phyloP scores from a whole-genome alignment of 2,888 invertebrate species.

The Clostera curtula region DNA sequence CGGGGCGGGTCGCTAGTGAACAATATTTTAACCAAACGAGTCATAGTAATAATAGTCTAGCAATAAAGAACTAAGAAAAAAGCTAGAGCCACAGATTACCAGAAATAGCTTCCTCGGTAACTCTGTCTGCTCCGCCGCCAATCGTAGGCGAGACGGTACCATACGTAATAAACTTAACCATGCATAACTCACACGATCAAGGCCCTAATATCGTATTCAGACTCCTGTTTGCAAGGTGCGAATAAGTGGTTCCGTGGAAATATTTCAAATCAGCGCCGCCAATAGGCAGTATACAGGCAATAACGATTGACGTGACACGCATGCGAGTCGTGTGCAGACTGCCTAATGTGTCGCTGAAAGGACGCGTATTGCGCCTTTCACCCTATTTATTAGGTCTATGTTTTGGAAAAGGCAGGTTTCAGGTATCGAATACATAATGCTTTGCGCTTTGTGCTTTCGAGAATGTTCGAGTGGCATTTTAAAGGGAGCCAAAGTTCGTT shows the following conservation, averaged over 20 bases:
- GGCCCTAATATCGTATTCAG: conserved; percentile 25
- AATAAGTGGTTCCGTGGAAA: conserved; percentile 73
- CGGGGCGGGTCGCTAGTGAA: too few relatives aligned
- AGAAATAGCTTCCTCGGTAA: too few relatives aligned
- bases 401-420: conserved; percentile 35
- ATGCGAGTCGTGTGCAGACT: conserved; percentile 55
- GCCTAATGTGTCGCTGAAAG: conserved; percentile 60
- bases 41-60: too few relatives aligned
- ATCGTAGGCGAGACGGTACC: too few relatives aligned
- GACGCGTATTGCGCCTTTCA: conserved; percentile 41
- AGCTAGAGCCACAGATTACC: too few relatives aligned
- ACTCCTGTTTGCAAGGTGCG: conserved; percentile 52
- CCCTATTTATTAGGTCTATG: conserved; percentile 54
- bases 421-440: conserved; percentile 25
- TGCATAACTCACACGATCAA: conserved; percentile 32
- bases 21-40: too few relatives aligned
- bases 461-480: conserved; percentile 8
- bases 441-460: conserved; percentile 9
- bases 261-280: conserved; percentile 70
- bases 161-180: conserved; percentile 4
- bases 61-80: too few relatives aligned
- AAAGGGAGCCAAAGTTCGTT: conserved; percentile 1
- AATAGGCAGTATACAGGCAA: conserved; percentile 54
- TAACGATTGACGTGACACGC: conserved; percentile 68
- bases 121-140: too few relatives aligned